These are phyloP conservation scores for Brienomyrus longianalis DNA, from an alignment of 2,113 vertebrate genomes.

Conservation along the genomic window DNA sequence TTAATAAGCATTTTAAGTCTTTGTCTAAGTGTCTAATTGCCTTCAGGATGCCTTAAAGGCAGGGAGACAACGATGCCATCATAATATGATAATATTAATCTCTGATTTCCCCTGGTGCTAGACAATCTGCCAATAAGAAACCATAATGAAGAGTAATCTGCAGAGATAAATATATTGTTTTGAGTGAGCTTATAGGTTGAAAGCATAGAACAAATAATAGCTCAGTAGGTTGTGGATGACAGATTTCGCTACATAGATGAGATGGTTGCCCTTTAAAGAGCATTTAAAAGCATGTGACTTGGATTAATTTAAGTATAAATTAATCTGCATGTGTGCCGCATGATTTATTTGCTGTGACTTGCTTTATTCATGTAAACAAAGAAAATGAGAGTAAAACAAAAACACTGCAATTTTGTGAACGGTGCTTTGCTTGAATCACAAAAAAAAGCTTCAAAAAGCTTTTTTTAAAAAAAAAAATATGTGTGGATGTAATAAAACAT, in stretches of 20 bases:
- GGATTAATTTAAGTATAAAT: background rate
- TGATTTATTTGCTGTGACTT: background rate
- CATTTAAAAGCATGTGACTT: background rate
- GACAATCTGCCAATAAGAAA: background rate
- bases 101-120: background rate
- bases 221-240: background rate
- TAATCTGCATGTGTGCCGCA: background rate
- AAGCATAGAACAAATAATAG: background rate
- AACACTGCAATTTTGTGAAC: background rate
- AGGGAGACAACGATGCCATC: background rate
- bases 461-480: too few species aligned
- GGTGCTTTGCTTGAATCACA: background rate
- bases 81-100: background rate
- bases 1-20: background rate
- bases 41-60: background rate
- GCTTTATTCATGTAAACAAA: background rate
- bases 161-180: background rate
- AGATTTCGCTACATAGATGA: background rate
- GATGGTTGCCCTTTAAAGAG: background rate
- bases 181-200: background rate
- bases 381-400: background rate
- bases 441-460: background rate
- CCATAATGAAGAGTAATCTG: background rate
- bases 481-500: background rate
- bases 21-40: background rate